Base-by-base conservation (phyloP, 2,113 vertebrate species). In the Cepphus grylle region DNA sequence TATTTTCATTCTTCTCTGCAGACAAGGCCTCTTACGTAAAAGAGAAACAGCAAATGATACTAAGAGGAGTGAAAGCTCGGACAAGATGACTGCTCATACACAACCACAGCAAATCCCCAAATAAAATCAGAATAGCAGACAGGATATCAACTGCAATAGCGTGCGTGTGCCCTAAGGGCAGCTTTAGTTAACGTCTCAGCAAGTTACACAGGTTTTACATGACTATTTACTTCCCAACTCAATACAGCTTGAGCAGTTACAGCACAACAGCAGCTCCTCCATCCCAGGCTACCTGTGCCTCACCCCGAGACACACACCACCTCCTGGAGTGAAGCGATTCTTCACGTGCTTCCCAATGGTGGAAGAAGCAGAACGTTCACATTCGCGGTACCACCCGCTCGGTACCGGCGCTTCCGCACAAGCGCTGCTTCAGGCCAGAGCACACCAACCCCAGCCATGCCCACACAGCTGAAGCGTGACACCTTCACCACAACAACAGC, bases 311-410 rank as follows among this genome's bases (percentile, higher is more conserved):
- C 6, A 42, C 32, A 70, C 23, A 5, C 26, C 55, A 8, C 45
- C 9, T 12, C 59, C 38, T 53, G 32, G 8, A 29, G 22, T 7
- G 1, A 62, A 11, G 12, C 32, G 10, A 14, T 29, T 3, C n/a
- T 69, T 3, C 8, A 2, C 2, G 7, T 6, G 8, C 49, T 22
- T 5, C 20, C 1, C 8, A 69, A 11, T 0, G 4, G 22, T 5
- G 7, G 12, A n/a, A 76, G 55, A 6, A 55, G 27, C 73, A 61
- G 43, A 6, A 49, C 0, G 1, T 4, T n/a, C 79, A 34, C 50
- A 6, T 7, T 29, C 8, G 43, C 15, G 7, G 0, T 2, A 47
- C 29, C 34, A 52, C 4, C 63, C 23, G 29, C 11, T 10, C 15
- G 13, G 38, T 1, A 38, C 0, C 3, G 14, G 8, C 1, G 8